Evolutionary conservation across 2,888 invertebrate species (phyloP).

Genomic region (Nebria salina): DNA sequence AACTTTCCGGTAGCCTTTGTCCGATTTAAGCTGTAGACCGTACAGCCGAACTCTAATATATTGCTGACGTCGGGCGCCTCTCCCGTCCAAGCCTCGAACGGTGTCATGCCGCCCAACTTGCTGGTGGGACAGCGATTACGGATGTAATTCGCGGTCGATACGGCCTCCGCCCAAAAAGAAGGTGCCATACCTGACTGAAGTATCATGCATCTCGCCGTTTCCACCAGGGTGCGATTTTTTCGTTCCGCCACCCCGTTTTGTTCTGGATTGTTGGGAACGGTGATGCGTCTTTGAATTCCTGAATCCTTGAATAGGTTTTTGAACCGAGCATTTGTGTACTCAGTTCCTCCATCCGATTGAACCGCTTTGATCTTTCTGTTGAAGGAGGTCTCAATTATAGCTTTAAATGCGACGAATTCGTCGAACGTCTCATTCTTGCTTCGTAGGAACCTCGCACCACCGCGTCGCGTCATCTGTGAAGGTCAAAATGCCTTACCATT

Average conservation of each 20-base stretch:
- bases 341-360: not conserved
- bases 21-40: no score
- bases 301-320: no score
- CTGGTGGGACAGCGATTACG: no score
- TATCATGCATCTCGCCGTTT: slow-evolving; percentile 48
- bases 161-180: no score
- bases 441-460: not conserved
- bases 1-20: no score
- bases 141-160: no score
- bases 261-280: slow-evolving; percentile 48
- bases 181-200: no score
- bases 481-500: not conserved
- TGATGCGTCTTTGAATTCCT: not conserved
- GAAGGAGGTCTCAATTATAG: not conserved
- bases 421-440: not conserved
- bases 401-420: not conserved
- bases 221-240: slow-evolving; percentile 52
- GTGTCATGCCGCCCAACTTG: no score
- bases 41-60: no score
- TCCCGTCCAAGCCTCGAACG: no score
- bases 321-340: not conserved
- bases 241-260: slow-evolving; percentile 52
- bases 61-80: no score
- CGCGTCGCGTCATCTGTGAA: not conserved
- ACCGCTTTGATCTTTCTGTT: not conserved